Percentiles rank a stretch among this genome's conserved stretches.
Conservation (phyloP, 2,888 invertebrate species). For the Tachina grossa region DNA sequence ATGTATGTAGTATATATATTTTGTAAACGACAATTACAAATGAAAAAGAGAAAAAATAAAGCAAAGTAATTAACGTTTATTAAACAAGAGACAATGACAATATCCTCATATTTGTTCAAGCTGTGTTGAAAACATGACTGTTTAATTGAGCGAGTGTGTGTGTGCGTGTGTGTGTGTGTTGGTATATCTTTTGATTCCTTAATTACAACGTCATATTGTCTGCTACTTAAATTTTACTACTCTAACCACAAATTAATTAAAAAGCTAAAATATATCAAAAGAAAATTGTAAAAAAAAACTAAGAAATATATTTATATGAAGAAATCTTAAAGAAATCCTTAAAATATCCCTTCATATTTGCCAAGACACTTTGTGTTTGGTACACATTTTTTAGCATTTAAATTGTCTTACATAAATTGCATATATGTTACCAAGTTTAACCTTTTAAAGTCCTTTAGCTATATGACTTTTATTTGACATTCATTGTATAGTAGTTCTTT, state of each 20-base stretch:
- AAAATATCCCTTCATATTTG: background rate
- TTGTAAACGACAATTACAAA: conserved; percentile 23
- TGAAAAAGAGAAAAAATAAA: conserved; percentile 45
- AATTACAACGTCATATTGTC: conserved; percentile 72
- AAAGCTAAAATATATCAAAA: conserved; percentile 47
- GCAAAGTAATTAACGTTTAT: conserved; percentile 70
- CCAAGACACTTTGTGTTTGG: background rate
- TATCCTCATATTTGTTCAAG: conserved; percentile 47
- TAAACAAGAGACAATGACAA: conserved; percentile 64
- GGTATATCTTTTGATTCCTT: conserved; percentile 56
- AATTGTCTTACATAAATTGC: conserved; percentile 14
- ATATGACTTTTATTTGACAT: conserved; percentile 71
- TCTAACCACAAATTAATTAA: conserved; percentile 67
- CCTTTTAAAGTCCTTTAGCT: conserved; percentile 65
- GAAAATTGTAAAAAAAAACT: conserved; percentile 16
- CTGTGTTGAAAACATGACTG: conserved; percentile 39
- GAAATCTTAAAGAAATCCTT: background rate
- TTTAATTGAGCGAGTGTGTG: background rate
- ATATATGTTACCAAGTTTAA: conserved; percentile 38
- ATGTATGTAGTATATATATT: too few species aligned
- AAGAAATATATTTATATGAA: background rate
- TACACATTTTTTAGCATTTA: conserved; percentile 15
- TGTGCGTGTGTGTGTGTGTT: conserved; percentile 20
- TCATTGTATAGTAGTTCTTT: conserved; percentile 50
- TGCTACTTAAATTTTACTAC: conserved; percentile 69